These are phyloP conservation scores for Antheraea yamamai DNA, from an alignment of 2,888 invertebrate genomes.

Conservation along the genomic window DNA sequence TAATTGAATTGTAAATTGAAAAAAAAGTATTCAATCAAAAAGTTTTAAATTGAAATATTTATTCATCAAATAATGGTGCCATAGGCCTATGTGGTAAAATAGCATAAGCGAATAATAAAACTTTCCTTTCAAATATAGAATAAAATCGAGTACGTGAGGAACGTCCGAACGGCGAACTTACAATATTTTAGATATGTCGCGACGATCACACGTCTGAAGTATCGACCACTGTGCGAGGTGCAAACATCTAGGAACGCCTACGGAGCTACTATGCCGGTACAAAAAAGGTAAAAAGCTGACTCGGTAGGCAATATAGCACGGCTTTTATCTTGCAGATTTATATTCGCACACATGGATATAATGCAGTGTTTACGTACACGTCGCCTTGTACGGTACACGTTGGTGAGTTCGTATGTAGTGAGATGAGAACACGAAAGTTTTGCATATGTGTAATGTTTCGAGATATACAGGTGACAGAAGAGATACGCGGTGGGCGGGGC, in stretches of 20 bases:
- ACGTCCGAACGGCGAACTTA: conserved; percentile 39
- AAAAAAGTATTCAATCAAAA: too few species aligned
- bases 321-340: conserved; percentile 82
- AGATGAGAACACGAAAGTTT: conserved; percentile 77
- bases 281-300: conserved; percentile 64
- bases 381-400: conserved; percentile 26
- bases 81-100: neutral
- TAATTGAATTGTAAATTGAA: too few species aligned
- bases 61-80: neutral
- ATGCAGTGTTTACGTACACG: conserved; percentile 36
- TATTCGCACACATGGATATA: conserved; percentile 50
- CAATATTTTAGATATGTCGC: conserved; percentile 52
- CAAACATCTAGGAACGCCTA: conserved; percentile 80
- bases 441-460: conserved; percentile 83
- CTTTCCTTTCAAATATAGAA: neutral
- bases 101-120: neutral
- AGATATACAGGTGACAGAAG: conserved; percentile 81
- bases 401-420: conserved; percentile 45
- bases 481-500: conserved; percentile 79
- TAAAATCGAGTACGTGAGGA: conserved; percentile 38
- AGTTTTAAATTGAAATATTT: neutral
- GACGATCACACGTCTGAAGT: conserved; percentile 73
- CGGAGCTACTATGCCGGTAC: conserved; percentile 61
- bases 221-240: conserved; percentile 79
- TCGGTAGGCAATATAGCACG: conserved; percentile 69